phyloP scores from a whole-genome alignment of 23 tunicate genomes.

The Corella eumyota region DNA sequence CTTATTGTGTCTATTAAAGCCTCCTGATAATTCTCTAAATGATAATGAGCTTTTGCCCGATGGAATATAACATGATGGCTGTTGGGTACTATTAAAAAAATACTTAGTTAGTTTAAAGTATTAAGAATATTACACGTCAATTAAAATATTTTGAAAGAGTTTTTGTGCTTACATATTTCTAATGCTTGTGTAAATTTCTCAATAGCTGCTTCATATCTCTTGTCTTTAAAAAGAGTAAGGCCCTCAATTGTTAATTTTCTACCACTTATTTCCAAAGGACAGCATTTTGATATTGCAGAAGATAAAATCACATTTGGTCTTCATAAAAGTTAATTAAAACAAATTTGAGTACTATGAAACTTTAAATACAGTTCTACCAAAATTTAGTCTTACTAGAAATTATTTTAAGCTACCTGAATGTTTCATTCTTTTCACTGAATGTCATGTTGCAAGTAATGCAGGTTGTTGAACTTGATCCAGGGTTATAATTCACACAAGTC shows the following conservation, averaged over 20 bases:
- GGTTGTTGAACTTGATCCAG: background rate
- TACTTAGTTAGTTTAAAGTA: background rate
- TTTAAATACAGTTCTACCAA: too few species aligned
- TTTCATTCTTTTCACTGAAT: background rate
- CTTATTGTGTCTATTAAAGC: slow-evolving; percentile 23
- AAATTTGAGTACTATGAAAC: too few species aligned
- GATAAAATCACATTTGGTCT: too few species aligned
- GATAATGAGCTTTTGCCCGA: slow-evolving; percentile 36
- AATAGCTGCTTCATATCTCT: slow-evolving; percentile 28
- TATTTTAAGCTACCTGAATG: background rate
- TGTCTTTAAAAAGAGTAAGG: slow-evolving; percentile 9
- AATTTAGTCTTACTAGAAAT: too few species aligned
- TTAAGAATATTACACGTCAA: background rate
- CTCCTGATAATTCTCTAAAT: slow-evolving; percentile 12
- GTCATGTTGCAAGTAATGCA: slow-evolving; percentile 37
- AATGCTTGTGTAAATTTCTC: slow-evolving; percentile 41
- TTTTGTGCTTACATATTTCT: slow-evolving; percentile 6
- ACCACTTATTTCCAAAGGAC: slow-evolving; percentile 40
- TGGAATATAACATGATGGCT: slow-evolving; percentile 34
- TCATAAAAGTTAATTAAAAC: too few species aligned
- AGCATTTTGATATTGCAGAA: slow-evolving; percentile 25
- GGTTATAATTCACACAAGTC: slow-evolving; percentile 5
- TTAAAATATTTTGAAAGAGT: background rate
- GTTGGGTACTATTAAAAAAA: slow-evolving; percentile 18
- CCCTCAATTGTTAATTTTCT: slow-evolving; percentile 51